Conservation (phyloP, 2,113 vertebrate species). For the Xyliphius kryptos region DNA sequence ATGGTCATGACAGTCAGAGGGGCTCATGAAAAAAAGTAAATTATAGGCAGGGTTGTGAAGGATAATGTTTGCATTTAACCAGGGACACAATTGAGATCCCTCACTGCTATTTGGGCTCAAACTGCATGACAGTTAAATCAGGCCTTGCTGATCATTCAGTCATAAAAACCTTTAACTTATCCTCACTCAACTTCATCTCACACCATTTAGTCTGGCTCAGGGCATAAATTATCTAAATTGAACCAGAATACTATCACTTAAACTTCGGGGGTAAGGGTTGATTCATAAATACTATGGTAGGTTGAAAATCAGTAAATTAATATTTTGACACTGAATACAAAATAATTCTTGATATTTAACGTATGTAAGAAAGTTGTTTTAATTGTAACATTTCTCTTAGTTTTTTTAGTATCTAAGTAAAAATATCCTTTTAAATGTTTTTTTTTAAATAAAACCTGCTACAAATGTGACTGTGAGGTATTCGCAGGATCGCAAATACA, state of each 20-base stretch:
- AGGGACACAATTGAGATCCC: conserved; percentile 31
- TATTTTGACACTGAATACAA: not conserved
- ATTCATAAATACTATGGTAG: conserved; percentile 25
- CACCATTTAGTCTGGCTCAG: conserved; percentile 4
- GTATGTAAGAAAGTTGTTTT: too few species aligned
- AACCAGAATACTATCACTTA: conserved; percentile 33
- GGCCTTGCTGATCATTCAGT: conserved; percentile 9
- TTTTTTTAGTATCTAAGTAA: too few species aligned
- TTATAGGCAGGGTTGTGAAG: conserved; percentile 22
- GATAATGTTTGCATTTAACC: conserved; percentile 30
- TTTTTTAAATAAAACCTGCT: too few species aligned
- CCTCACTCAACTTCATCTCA: conserved; percentile 6
- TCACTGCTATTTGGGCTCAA: conserved; percentile 16
- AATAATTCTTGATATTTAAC: too few species aligned
- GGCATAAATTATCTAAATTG: conserved; percentile 34
- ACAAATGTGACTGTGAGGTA: too few species aligned
- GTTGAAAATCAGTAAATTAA: conserved; percentile 16
- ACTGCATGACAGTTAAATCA: conserved; percentile 40
- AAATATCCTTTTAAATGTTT: too few species aligned
- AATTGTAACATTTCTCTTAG: too few species aligned
- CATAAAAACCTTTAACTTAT: conserved; percentile 17
- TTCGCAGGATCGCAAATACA: too few species aligned
- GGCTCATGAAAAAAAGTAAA: too few species aligned
- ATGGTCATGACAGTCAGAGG: too few species aligned
- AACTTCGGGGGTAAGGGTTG: conserved; percentile 29